Base-by-base conservation (phyloP, 1,140 invertebrate species). In the Archivesica marissinica region DNA sequence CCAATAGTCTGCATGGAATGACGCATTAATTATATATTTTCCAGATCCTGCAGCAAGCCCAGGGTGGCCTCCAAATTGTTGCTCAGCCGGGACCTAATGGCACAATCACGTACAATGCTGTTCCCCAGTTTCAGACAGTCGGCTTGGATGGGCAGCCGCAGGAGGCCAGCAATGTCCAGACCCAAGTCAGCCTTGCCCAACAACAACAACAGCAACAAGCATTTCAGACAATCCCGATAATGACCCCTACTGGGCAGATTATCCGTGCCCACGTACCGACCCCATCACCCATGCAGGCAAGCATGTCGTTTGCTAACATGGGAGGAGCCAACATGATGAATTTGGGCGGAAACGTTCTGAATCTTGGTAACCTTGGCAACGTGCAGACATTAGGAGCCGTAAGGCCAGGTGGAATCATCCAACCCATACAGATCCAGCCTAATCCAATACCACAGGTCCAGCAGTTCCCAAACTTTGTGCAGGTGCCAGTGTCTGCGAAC, bases 61-160 rank as follows among this genome's bases (percentile, higher is more conserved):
- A 77, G 20, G 82, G 82, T 68, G 64, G 68, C 6, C 47, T 68
- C 13, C 82, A 85, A 33, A 68, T 85, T 38, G 82, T 85, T 20
- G 82, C 82, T 13, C 74, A 77, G 74, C 50, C 33, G 28, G 82
- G 82, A 7, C 82, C 82, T 30, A 85, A 85, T 64, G 82, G 82
- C 44, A 38, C 39, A 4, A 70, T 85, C 7, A 77, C 82, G 4
- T 85, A 85, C 44, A 77, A 78, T 41, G 75, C 75, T n/a, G 50
- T 85, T 2, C 82, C 82, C 38, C 82, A 85, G 61, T 66, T 76
- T 25, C 82, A 85, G 38, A 85, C 56, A 0, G 35, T 85, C 56
- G 78, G 33, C 28, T 17, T 85, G 13, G 82, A 85, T 64, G 76
- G 54, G 30, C 74, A 76, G 23, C 30, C 1, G 4, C 76, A 78